Base-by-base conservation (phyloP, 2,113 vertebrate genomes). In the Leucopsar rothschildi region DNA sequence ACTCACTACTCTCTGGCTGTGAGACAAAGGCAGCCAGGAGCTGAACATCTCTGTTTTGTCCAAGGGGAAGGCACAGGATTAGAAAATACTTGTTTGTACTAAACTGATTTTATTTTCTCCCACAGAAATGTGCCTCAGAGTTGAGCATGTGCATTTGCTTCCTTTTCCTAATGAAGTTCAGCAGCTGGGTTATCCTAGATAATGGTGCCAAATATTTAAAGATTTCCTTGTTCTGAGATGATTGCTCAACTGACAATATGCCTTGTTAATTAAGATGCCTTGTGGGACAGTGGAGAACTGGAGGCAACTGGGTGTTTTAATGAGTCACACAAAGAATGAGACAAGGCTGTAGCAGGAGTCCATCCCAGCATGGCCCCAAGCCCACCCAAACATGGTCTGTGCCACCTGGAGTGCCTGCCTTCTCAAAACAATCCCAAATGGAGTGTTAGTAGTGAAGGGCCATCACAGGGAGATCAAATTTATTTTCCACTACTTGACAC, bases 351-450 rank as follows among this genome's bases (percentile, higher is more conserved):
- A 42, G 73, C 0, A 0, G 33, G 12, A 68, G 16, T 56, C 69
- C 47, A 28, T 6, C 35, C 39, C 69, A 66, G 61, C 39, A 53
- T 0, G 0, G 65, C 44, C 24, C 61, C 1, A 8, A 45, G n/a
- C 33, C 57, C 2, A 0, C 33, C 44, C 53, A 18, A 31, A 25
- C 19, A 61, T 29, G 49, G 3, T 45, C 50, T 49, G 42, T 81
- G 64, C 31, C 37, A 7, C 55, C 22, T 1, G 0, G 19, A 64
- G 27, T 3, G 3, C 27, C 35, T 31, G 35, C 0, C 0, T 10
- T 69, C 72, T 39, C 0, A 0, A 47, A 92, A n/a, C 0, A 2
- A 52, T 12, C 61, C 28, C 2, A 0, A 68, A 25, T 2, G 1
- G 64, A 45, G 45, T 73, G 45, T 35, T 22, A 66, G 49, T 33